A percentile compares a stretch with the other conserved stretches of the same genome.
These are phyloP conservation scores for Nomada fucata DNA, from an alignment of 2,888 invertebrate species.

Conservation along the genomic window DNA sequence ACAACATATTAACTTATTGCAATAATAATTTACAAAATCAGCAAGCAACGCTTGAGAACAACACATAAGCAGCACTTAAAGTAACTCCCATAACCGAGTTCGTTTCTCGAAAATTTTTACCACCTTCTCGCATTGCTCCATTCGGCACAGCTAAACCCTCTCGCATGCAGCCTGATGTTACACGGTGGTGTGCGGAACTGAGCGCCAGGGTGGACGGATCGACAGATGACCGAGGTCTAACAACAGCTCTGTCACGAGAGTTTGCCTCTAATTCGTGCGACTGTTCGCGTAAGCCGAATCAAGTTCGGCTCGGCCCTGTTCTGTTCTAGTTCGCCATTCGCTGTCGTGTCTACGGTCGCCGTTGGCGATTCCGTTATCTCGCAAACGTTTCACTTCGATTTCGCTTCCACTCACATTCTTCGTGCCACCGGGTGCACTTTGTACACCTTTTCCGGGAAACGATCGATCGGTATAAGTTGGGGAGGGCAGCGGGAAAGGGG, in stretches of 20 bases:
- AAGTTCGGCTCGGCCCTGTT: slow-evolving; percentile 38
- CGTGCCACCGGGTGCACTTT: slow-evolving; percentile 4
- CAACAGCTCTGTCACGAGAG: slow-evolving; percentile 15
- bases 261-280: slow-evolving; percentile 31
- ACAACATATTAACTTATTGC: not conserved
- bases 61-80: too few species aligned
- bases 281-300: slow-evolving; percentile 42
- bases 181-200: not conserved
- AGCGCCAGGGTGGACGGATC: not conserved
- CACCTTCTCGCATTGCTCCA: too few species aligned
- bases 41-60: too few species aligned
- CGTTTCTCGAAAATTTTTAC: too few species aligned
- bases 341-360: slow-evolving; percentile 40
- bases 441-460: slow-evolving; percentile 26
- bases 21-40: not conserved
- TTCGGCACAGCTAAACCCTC: too few species aligned
- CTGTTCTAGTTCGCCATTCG: slow-evolving; percentile 29
- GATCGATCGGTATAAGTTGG: slow-evolving; percentile 41
- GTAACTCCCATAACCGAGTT: too few species aligned
- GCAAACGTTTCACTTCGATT: slow-evolving; percentile 40
- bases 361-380: slow-evolving; percentile 55
- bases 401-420: slow-evolving; percentile 34
- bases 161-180: not conserved
- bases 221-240: slow-evolving; percentile 36
- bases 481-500: slow-evolving; percentile 7